A percentile compares a stretch with the other conserved stretches of the same genome.
phyloP scores from a whole-genome alignment of 1,140 invertebrate species.

The Tribolium madens region DNA sequence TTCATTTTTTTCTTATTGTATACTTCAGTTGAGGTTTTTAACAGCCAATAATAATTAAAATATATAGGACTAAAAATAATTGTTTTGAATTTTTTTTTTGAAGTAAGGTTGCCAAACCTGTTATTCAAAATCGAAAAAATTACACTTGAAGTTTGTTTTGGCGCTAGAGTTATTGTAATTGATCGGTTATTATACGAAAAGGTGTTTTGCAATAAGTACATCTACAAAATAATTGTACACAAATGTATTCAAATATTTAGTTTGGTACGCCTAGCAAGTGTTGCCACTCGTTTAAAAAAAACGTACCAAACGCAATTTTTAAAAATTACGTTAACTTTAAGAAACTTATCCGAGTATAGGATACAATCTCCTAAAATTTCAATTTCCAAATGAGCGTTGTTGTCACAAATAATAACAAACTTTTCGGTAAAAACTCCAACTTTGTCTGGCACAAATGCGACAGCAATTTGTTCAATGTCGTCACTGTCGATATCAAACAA shows the following conservation, averaged over 20 bases:
- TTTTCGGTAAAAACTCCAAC: constrained; percentile 33
- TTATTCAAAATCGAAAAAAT: constrained; percentile 35
- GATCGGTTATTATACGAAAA: neutral
- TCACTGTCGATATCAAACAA: constrained; percentile 32
- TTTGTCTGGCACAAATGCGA: constrained; percentile 6
- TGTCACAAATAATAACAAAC: constrained; percentile 37
- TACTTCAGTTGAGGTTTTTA: neutral
- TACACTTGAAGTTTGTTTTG: neutral
- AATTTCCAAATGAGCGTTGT: constrained; percentile 28
- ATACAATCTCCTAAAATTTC: constrained; percentile 40
- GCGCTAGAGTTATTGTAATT: neutral
- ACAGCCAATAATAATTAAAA: constrained; percentile 35
- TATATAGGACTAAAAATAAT: neutral
- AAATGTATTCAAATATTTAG: neutral
- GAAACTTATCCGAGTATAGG: constrained; percentile 23
- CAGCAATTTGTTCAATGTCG: constrained; percentile 9
- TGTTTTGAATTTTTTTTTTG: neutral
- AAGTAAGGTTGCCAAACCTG: neutral
- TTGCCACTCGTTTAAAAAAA: neutral
- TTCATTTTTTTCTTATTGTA: neutral
- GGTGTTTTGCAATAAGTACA: neutral
- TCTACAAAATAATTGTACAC: neutral
- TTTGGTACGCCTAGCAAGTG: neutral
- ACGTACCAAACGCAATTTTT: neutral
- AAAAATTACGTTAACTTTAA: constrained; percentile 10